These are phyloP conservation scores for Lathronympha strigana DNA, from an alignment of 2,888 invertebrate genomes.

Conservation along the genomic window DNA sequence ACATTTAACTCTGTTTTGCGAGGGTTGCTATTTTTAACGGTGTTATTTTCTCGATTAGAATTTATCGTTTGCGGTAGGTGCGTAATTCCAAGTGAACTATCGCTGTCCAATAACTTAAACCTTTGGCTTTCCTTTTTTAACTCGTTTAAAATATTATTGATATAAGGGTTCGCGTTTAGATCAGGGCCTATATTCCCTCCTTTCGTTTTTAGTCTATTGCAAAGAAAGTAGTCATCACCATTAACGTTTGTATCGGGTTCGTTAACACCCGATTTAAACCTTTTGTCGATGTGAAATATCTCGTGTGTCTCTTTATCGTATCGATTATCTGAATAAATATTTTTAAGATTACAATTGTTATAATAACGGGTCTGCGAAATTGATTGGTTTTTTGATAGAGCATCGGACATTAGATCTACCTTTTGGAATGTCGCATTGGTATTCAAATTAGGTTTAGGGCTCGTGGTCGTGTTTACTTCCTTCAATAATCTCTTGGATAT, in stretches of 20 bases:
- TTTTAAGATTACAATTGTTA: conserved; percentile 15
- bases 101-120: conserved; percentile 1
- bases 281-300: background rate
- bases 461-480: background rate
- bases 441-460: background rate
- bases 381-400: background rate
- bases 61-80: background rate
- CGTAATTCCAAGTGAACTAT: background rate
- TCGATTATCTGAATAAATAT: background rate
- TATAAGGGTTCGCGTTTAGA: background rate
- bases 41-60: background rate
- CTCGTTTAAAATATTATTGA: conserved; percentile 4
- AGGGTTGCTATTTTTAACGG: background rate
- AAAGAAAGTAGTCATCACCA: background rate
- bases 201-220: background rate
- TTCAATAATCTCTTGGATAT: conserved; percentile 45
- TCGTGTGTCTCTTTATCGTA: background rate
- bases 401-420: background rate
- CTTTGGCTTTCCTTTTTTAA: conserved; percentile 9
- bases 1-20: background rate
- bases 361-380: background rate
- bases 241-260: background rate
- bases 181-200: background rate
- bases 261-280: background rate
- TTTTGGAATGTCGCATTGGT: conserved; percentile 8